Percentiles rank a stretch among this genome's conserved stretches.
These are phyloP conservation scores for Drosophila sechellia DNA, from an alignment of 1,140 invertebrate species.

Conservation along the genomic window DNA sequence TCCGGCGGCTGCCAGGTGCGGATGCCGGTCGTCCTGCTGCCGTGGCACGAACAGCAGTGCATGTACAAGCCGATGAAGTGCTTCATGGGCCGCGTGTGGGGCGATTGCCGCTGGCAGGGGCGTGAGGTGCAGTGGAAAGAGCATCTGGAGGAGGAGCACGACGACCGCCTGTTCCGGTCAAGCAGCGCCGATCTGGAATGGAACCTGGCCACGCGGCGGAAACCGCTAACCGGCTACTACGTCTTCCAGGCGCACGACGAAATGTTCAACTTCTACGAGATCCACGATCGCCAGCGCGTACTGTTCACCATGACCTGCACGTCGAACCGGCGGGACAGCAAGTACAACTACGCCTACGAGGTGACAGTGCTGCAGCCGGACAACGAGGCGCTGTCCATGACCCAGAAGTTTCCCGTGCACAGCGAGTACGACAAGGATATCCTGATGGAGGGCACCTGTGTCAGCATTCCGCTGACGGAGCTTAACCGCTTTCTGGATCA, in stretches of 20 bases:
- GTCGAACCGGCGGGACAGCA: slow-evolving; percentile 72
- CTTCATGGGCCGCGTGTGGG: slow-evolving; percentile 84
- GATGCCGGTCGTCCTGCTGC: slow-evolving; percentile 73
- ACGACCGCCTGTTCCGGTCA: slow-evolving; percentile 62
- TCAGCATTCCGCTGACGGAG: slow-evolving; percentile 65
- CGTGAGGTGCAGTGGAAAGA: slow-evolving; percentile 81
- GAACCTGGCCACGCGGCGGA: slow-evolving; percentile 66
- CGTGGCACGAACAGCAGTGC: slow-evolving; percentile 82
- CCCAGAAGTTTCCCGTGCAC: slow-evolving; percentile 80
- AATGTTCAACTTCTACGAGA: slow-evolving; percentile 84
- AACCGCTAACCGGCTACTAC: slow-evolving; percentile 78
- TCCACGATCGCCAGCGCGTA: slow-evolving; percentile 70
- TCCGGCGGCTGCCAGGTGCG: slow-evolving; percentile 71
- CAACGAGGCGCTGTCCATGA: slow-evolving; percentile 72
- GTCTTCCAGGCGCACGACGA: slow-evolving; percentile 76
- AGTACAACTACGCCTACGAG: slow-evolving; percentile 80
- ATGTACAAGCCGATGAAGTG: slow-evolving; percentile 82
- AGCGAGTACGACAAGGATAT: slow-evolving; percentile 82
- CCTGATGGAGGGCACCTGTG: slow-evolving; percentile 75
- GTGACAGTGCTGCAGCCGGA: slow-evolving; percentile 73
- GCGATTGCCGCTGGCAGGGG: slow-evolving; percentile 77
- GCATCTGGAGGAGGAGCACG: slow-evolving; percentile 70
- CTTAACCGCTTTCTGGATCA: slow-evolving; percentile 71
- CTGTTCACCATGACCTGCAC: slow-evolving; percentile 83
- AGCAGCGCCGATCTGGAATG: slow-evolving; percentile 60